Evolutionary conservation across 1,140 invertebrate species (phyloP), one percentile per base, ranked within the genome.

Genomic region (Drosophila kurseongensis): DNA sequence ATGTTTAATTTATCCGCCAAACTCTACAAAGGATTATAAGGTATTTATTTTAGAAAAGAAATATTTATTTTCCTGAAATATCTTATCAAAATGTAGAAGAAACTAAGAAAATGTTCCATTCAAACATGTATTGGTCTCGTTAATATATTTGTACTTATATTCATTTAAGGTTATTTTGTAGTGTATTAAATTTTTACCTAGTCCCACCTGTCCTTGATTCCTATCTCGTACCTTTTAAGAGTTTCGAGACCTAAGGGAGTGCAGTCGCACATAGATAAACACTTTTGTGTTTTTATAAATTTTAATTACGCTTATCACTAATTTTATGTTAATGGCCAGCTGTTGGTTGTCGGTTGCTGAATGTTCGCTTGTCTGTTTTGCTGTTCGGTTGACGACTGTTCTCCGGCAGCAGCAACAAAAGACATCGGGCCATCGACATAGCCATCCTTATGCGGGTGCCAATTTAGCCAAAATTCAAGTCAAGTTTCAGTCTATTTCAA

Each of bases 301-400:
- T 88, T 86, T 86, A 86, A 86, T 86, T 83, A 86, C 72, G 48
- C 72, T 86, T 86, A 86, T 86, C 83, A 83, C 79, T 83, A 88
- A 88, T 86, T 86, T 79, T 86, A 86, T 89, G 83, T 80, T 86
- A 86, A 86, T 86, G 78, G 79, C 75, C 83, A 83, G 67, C 83
- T 88, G 84, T 68, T 81, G 78, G 45, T 54, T 68, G 59, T 44
- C 59, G 59, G 45, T 63, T 63, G 58, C 38, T 51, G 65, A 45
- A 29, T 66, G 57, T 59, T 47, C 52, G 52, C 35, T 42, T 32
- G 41, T 52, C 35, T 36, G 13, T 48, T 27, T 32, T 55, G 3
- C 36, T 47, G 38, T 63, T 58, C n/a, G 32, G 18, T 48, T 61
- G 44, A 40, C 42, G 40, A 47, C 55, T 62, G 45, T 59, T 58